Evolutionary conservation across 1,140 invertebrate genomes (phyloP), one percentile per base, ranked within the genome.

Genomic region (Magallana ariakensis): DNA sequence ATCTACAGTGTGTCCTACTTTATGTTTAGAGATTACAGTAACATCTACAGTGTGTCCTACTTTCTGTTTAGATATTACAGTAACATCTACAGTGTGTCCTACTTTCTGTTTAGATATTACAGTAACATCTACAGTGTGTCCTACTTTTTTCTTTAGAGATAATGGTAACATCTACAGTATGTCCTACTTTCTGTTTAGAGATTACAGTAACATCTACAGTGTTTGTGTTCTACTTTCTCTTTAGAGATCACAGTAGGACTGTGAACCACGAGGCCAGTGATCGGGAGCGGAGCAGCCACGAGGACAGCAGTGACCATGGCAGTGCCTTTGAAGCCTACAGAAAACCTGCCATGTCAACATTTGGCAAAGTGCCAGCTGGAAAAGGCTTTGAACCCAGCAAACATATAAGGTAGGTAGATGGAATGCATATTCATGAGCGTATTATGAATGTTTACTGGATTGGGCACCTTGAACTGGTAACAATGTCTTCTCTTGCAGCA

Each of bases 321-420:
- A 98, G 97, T 90, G 98, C 98, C 11, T 99, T 99, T 94, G 98
- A 99, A 93, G 95, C 99, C 56, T 99, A 99, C 94, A 96, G 97
- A 91, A 99, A 99, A 95, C 85, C 84, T 13, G 56, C 87, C 1
- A 57, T 90, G 84, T 90, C 91, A 6, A 89, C 90, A 0, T 92
- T 92, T 85, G 91, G 91, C 1, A 91, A 91, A 66, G 56, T 66
- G 55, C 81, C 85, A 53, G 16, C 85, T 1, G 60, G 1, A 15
- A 86, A 80, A 53, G 56, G 26, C 7, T 80, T 58, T 8, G 58
- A 56, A n/a, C 66, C 80, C 46, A 82, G 54, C 46, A 82, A 54
- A 54, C 80, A 82, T 54, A 82, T 82, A 53, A 82, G 80, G 80
- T 82, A 55, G 8, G 66, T 33, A 1, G 13, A 5, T 46, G 33